Conservation (phyloP, 2,797 vertebrate species). For the Pantherophis alleghaniensis region DNA sequence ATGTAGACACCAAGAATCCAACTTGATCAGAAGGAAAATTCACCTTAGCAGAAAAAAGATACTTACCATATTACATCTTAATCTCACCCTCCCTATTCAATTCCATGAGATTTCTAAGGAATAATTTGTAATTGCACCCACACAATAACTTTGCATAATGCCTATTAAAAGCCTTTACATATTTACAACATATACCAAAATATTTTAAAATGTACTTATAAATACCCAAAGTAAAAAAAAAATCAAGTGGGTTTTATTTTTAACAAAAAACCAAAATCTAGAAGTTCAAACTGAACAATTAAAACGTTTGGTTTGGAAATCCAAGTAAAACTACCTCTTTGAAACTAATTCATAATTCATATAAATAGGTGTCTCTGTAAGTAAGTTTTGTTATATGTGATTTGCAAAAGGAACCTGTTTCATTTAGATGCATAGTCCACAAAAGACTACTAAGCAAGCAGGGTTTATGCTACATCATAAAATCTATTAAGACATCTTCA, state of each 20-base stretch:
- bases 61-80: background rate
- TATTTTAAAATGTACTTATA: background rate
- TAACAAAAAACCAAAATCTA: background rate
- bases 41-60: background rate
- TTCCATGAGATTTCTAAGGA: background rate
- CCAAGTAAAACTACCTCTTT: background rate
- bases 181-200: background rate
- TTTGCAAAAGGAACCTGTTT: background rate
- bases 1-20: background rate
- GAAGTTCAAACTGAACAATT: background rate
- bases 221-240: background rate
- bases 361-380: background rate
- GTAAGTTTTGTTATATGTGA: background rate
- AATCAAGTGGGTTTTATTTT: background rate
- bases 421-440: background rate
- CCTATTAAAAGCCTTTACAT: background rate
- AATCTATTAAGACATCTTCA: background rate
- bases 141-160: background rate
- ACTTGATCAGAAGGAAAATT: background rate
- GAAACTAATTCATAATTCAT: background rate
- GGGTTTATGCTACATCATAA: background rate
- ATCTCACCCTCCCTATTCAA: background rate
- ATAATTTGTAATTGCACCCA: background rate
- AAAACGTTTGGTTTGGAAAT: background rate
- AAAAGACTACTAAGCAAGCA: background rate